Evolutionary conservation across 2,113 vertebrate species (phyloP).

Genomic region (Cynocephalus volans): DNA sequence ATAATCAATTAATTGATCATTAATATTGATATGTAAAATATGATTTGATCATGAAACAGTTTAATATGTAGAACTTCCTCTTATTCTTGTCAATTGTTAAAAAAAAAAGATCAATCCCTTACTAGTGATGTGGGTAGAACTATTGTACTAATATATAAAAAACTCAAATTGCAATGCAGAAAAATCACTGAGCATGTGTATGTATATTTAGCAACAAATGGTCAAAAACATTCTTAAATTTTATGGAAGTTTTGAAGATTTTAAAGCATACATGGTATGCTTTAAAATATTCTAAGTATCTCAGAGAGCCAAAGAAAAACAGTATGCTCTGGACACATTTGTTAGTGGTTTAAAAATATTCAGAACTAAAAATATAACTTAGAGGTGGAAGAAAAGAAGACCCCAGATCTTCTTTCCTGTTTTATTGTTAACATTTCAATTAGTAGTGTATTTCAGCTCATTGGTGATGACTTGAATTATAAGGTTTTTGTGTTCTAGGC

Average conservation of each 20-base stretch:
- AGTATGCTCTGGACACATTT: neutral
- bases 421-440: neutral
- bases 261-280: neutral
- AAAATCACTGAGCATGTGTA: neutral
- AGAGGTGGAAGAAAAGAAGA: neutral
- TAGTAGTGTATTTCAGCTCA: neutral
- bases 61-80: neutral
- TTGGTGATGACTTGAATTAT: neutral
- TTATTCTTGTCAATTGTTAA: neutral
- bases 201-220: neutral
- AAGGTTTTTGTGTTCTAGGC: neutral
- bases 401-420: neutral
- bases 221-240: neutral
- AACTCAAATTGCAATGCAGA: neutral
- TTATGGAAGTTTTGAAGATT: neutral
- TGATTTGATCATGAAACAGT: neutral
- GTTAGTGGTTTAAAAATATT: neutral
- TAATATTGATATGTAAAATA: neutral
- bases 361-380: neutral
- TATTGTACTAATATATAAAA: neutral
- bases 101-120: neutral
- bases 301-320: neutral
- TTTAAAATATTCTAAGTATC: neutral
- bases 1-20: too few relatives aligned
- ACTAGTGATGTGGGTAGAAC: neutral